Evolutionary conservation across 2,888 invertebrate genomes (phyloP).

Genomic region (Catocala sponsa): DNA sequence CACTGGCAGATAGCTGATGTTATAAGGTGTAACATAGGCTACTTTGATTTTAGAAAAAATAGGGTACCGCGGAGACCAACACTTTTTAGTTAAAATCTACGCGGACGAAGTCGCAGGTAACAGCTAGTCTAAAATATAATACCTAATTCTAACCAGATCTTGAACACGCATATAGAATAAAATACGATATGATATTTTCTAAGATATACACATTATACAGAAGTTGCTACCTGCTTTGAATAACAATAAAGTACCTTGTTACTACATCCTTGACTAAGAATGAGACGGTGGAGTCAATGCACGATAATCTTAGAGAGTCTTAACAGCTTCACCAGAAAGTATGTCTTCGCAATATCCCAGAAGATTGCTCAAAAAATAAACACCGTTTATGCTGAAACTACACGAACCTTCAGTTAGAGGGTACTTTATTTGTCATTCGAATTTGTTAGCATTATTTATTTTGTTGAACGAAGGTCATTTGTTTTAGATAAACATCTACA

Average conservation of each 20-base stretch:
- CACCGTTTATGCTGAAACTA: slow-evolving; percentile 17
- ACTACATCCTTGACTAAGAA: slow-evolving; percentile 2
- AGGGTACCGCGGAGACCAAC: too few relatives aligned
- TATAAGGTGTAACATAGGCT: too few relatives aligned
- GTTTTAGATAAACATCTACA: neutral
- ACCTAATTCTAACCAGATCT: too few relatives aligned
- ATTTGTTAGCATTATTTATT: slow-evolving; percentile 31
- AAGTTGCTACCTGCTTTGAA: neutral
- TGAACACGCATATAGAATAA: too few relatives aligned
- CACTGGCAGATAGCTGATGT: too few relatives aligned
- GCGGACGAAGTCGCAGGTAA: too few relatives aligned
- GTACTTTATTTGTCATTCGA: slow-evolving; percentile 23
- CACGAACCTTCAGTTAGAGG: slow-evolving; percentile 13
- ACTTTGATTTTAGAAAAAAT: too few relatives aligned
- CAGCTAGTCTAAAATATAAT: too few relatives aligned
- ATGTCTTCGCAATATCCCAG: neutral
- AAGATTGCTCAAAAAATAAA: slow-evolving; percentile 2
- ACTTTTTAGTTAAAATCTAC: too few relatives aligned
- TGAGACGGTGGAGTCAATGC: neutral
- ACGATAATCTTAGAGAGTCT: slow-evolving; percentile 3
- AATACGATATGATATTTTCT: too few relatives aligned
- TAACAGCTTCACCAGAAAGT: neutral
- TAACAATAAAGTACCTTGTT: slow-evolving; percentile 2
- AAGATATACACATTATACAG: neutral
- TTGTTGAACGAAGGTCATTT: slow-evolving; percentile 25